Percentiles rank a stretch among this genome's conserved stretches.
Conservation (phyloP, 2,113 vertebrate species). For the Siniperca chuatsi region DNA sequence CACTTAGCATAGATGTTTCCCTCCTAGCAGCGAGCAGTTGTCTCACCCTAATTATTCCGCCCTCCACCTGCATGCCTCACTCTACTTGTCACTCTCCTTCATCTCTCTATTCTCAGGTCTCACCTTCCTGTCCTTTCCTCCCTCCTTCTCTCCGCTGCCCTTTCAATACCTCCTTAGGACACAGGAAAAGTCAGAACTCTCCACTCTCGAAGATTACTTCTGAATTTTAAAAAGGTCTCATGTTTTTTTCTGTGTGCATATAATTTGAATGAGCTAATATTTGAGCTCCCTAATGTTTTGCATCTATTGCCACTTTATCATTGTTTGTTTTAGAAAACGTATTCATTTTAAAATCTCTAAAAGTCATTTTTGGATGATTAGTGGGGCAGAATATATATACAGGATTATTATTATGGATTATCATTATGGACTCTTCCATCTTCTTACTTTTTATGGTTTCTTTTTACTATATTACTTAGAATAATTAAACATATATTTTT, state of each 20-base stretch:
- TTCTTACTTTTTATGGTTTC: background rate
- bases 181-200: constrained; percentile 66
- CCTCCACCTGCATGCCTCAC: constrained; percentile 47
- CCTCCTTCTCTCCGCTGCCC: constrained; percentile 66
- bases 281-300: constrained; percentile 25
- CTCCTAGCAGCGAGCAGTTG: constrained; percentile 35
- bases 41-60: constrained; percentile 62
- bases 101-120: constrained; percentile 47
- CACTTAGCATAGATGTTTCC: constrained; percentile 54
- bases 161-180: constrained; percentile 78
- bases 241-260: constrained; percentile 41
- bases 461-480: background rate
- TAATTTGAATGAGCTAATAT: constrained; percentile 60
- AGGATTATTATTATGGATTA: background rate
- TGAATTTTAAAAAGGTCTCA: constrained; percentile 85
- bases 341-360: background rate
- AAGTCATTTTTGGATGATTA: background rate
- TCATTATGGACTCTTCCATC: background rate
- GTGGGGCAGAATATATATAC: background rate
- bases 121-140: constrained; percentile 48
- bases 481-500: too few species aligned
- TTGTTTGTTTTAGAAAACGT: constrained; percentile 2
- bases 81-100: constrained; percentile 54
- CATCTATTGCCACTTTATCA: constrained; percentile 1
- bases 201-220: constrained; percentile 67